Evolutionary conservation across 1,140 invertebrate genomes (phyloP).

Genomic region (Megalopta genalis): DNA sequence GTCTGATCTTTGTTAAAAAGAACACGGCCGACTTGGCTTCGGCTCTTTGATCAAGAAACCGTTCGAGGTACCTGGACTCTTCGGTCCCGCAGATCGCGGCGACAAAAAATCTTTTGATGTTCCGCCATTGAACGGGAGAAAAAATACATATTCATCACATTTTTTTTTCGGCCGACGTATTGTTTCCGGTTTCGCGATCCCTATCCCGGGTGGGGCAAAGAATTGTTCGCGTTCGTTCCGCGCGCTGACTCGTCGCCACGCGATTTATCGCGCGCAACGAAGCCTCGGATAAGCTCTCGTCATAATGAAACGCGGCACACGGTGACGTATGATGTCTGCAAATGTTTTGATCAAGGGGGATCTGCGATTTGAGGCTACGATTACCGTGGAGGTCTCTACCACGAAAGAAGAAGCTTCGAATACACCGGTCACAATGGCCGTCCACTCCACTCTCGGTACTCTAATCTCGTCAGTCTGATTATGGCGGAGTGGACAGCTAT

Average conservation of each 20-base stretch:
- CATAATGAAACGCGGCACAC: neutral
- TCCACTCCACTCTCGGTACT: no score
- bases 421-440: no score
- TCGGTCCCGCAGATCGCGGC: neutral
- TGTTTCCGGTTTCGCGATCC: slow-evolving; percentile 9
- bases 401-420: no score
- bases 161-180: neutral
- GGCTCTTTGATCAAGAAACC: slow-evolving; percentile 19
- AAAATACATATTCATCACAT: neutral
- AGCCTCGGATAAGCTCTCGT: slow-evolving; percentile 6
- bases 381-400: neutral
- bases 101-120: neutral
- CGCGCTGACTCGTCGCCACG: no score
- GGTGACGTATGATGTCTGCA: neutral
- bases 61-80: neutral
- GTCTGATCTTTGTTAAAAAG: slow-evolving; percentile 20
- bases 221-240: neutral
- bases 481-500: no score
- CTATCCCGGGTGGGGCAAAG: neutral
- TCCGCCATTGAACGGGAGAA: no score
- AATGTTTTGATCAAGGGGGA: neutral
- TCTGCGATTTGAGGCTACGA: neutral
- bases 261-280: neutral
- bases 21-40: neutral
- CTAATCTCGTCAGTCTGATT: no score